Evolutionary conservation across 2,797 vertebrate genomes (phyloP).

Genomic region (Cryptoprocta ferox): DNA sequence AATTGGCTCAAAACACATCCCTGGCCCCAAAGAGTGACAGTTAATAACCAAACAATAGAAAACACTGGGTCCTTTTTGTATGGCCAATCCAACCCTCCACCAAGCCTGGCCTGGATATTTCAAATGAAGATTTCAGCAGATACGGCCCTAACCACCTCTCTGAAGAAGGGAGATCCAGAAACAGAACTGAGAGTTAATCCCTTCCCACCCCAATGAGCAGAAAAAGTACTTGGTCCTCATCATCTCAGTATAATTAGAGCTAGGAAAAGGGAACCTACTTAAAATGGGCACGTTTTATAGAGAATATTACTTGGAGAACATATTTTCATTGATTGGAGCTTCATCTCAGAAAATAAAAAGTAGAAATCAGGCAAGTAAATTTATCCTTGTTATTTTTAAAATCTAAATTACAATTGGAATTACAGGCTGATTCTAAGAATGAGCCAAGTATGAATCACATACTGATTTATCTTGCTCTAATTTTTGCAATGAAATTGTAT

Average conservation of each 20-base stretch:
- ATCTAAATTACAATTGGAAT: conserved; percentile 16
- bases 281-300: background rate
- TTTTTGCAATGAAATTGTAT: background rate
- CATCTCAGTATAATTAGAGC: background rate
- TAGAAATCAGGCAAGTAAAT: conserved; percentile 30
- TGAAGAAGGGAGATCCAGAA: background rate
- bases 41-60: background rate
- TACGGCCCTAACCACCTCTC: background rate
- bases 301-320: background rate
- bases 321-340: conserved; percentile 2
- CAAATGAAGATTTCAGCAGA: background rate
- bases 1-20: background rate
- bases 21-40: background rate
- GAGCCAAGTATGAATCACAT: background rate
- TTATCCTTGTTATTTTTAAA: conserved; percentile 15
- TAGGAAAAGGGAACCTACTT: background rate
- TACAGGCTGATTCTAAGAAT: conserved; percentile 13
- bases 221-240: background rate
- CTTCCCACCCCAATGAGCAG: background rate
- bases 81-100: background rate
- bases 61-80: background rate
- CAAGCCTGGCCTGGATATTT: background rate
- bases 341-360: conserved; percentile 11
- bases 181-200: background rate
- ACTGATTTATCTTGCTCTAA: background rate